phyloP scores from a whole-genome alignment of 2,113 vertebrate genomes.

The Platanista minor region DNA sequence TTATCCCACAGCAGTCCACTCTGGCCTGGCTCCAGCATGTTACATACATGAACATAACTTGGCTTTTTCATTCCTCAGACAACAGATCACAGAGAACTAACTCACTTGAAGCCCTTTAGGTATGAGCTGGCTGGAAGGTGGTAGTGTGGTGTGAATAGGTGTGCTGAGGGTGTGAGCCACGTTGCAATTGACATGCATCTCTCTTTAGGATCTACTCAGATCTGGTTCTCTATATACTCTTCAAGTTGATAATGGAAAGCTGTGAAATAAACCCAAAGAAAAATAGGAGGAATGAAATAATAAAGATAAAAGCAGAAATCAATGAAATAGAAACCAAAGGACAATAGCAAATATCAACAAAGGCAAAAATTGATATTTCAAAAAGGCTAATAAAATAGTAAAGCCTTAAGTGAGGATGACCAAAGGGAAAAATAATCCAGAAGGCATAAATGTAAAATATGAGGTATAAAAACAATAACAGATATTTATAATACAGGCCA shows the following conservation, averaged over 20 bases:
- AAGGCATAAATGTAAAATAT: not conserved
- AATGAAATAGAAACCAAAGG: not conserved
- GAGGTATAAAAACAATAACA: not conserved
- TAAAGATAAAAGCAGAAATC: not conserved
- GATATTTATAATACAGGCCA: not conserved
- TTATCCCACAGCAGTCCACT: not conserved
- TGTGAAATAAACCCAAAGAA: not conserved
- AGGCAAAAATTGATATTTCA: not conserved
- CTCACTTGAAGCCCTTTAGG: not conserved
- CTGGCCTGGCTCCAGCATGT: not conserved
- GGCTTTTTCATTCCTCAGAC: not conserved
- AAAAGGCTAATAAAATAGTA: not conserved
- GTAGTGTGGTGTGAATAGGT: accelerated
- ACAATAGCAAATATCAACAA: not conserved
- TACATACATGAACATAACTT: not conserved
- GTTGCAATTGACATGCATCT: not conserved
- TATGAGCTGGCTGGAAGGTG: not conserved
- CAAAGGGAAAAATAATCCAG: not conserved
- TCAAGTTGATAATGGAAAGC: not conserved
- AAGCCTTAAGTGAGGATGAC: not conserved
- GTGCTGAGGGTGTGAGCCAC: not conserved
- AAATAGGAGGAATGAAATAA: not conserved
- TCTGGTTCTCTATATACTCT: not conserved
- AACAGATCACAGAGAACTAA: not conserved
- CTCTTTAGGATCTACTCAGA: not conserved